Conservation (phyloP, 2,888 invertebrate species). For the Trisateles emortualis region DNA sequence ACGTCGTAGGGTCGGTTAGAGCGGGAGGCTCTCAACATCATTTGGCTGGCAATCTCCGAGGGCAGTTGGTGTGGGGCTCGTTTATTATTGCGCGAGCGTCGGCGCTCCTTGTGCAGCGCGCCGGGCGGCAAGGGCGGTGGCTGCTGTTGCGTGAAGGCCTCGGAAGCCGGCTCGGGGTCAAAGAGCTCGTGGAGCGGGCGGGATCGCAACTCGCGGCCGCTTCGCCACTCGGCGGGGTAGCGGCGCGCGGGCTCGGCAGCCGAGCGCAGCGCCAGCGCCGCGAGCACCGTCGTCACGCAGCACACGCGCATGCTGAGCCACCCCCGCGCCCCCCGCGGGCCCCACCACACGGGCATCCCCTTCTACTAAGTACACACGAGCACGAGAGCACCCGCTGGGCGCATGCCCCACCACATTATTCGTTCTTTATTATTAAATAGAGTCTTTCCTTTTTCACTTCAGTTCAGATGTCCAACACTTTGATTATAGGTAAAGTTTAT, state of each 20-base stretch:
- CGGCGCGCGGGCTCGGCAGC: conserved; percentile 76
- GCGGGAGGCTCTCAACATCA: conserved; percentile 92
- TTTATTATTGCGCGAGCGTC: conserved; percentile 70
- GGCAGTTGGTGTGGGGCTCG: conserved; percentile 76
- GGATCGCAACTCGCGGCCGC: conserved; percentile 66
- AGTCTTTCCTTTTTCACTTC: conserved; percentile 52
- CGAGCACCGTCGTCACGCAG: conserved; percentile 75
- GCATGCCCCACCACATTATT: conserved; percentile 82
- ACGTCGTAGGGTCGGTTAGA: conserved; percentile 94
- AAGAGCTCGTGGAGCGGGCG: conserved; percentile 77
- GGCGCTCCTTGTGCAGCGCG: conserved; percentile 71
- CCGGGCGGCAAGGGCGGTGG: conserved; percentile 63
- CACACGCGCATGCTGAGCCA: conserved; percentile 79
- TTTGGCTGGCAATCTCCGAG: conserved; percentile 90
- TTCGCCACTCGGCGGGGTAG: conserved; percentile 72
- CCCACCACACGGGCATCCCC: conserved; percentile 75
- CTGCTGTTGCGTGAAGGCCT: conserved; percentile 54
- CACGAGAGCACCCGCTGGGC: conserved; percentile 70
- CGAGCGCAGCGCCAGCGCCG: conserved; percentile 77
- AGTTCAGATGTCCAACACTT: conserved; percentile 41
- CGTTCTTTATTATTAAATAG: conserved; percentile 49
- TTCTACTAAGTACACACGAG: conserved; percentile 77
- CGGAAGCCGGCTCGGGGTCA: conserved; percentile 66
- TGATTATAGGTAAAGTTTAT: conserved; percentile 15
- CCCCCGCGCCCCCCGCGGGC: conserved; percentile 69